Evolutionary conservation across 1,140 invertebrate species (phyloP).

Genomic region (Hylaeus anthracinus): DNA sequence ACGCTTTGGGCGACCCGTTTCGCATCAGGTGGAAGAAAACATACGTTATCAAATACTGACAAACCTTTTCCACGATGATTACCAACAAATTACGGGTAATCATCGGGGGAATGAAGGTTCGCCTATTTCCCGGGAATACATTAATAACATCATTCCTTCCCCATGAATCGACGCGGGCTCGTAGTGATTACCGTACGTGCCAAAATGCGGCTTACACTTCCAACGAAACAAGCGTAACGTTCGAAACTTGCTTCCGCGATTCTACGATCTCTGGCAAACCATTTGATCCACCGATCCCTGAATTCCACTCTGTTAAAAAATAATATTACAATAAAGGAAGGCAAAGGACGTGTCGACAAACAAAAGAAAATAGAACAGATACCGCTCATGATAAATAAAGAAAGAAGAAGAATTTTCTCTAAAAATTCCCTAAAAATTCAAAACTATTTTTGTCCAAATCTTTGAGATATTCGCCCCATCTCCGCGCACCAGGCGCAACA

Average conservation of each 20-base stretch:
- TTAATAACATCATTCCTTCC: constrained; percentile 70
- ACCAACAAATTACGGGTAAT: constrained; percentile 71
- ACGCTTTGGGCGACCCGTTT: neutral
- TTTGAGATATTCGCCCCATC: no score
- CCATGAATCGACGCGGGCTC: constrained; percentile 45
- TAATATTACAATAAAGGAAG: no score
- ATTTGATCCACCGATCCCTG: no score
- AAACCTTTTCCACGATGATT: constrained; percentile 66
- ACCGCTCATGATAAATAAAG: no score
- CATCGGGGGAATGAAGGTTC: constrained; percentile 66
- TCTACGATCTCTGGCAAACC: neutral
- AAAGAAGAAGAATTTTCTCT: no score
- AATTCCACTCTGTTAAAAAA: no score
- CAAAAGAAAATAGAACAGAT: no score
- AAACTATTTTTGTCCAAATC: no score
- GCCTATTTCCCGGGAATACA: constrained; percentile 70
- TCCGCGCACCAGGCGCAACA: neutral
- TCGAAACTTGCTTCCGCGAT: neutral
- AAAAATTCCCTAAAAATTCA: no score
- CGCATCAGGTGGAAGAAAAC: constrained; percentile 46
- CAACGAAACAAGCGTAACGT: neutral
- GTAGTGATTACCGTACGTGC: constrained; percentile 69
- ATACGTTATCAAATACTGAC: constrained; percentile 60
- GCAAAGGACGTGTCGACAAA: no score
- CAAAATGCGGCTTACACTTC: constrained; percentile 62